Evolutionary conservation across 2,113 vertebrate species (phyloP).

Genomic region (Willisornis vidua): DNA sequence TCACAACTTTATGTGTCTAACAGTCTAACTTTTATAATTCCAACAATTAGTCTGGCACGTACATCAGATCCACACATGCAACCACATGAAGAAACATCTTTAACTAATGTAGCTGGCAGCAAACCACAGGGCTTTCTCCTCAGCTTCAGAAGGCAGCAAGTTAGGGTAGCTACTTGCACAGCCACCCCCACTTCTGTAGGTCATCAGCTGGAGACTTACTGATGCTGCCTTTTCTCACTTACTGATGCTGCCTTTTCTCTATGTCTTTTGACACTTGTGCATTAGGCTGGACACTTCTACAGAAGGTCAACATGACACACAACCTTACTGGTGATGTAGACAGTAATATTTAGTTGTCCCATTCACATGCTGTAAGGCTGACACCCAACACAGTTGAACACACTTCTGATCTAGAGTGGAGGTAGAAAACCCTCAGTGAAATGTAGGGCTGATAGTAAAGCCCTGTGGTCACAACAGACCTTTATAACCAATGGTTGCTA

Average conservation of each 20-base stretch:
- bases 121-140: background rate
- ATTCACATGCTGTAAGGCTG: fast-evolving
- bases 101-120: background rate
- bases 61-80: background rate
- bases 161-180: background rate
- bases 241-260: background rate
- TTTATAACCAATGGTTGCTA: background rate
- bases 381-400: background rate
- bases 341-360: background rate
- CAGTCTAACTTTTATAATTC: background rate
- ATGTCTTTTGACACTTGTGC: background rate
- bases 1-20: background rate
- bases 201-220: background rate
- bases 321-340: background rate
- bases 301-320: background rate
- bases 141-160: background rate
- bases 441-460: background rate
- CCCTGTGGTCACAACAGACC: background rate
- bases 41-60: background rate
- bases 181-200: background rate
- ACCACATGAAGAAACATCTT: background rate
- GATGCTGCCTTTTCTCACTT: background rate
- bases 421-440: background rate
- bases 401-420: background rate
- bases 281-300: background rate